These are phyloP conservation scores for Eulithis prunata DNA, from an alignment of 2,888 invertebrate species.

Conservation along the genomic window DNA sequence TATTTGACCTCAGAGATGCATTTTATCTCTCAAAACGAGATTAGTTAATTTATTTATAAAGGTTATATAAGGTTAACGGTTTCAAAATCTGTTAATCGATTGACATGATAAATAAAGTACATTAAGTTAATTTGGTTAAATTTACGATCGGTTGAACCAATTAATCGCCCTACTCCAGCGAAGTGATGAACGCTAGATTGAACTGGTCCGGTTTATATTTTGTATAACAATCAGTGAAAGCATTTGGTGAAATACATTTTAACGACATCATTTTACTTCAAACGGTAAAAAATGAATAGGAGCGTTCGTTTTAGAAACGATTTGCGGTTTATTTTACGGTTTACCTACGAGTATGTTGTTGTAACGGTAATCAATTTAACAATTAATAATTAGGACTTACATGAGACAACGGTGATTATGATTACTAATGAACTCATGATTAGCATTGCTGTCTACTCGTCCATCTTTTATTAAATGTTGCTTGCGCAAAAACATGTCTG, in stretches of 20 bases:
- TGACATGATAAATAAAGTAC: too few species aligned
- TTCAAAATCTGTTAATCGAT: too few species aligned
- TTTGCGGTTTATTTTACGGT: not conserved
- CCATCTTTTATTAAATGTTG: constrained; percentile 19
- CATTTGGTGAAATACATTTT: too few species aligned
- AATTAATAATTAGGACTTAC: constrained; percentile 23
- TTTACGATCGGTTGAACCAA: too few species aligned
- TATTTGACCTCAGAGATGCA: too few species aligned
- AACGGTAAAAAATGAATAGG: not conserved
- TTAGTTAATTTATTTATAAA: too few species aligned
- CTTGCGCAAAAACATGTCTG: constrained; percentile 29
- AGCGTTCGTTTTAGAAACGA: not conserved
- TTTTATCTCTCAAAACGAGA: too few species aligned
- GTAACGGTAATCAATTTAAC: not conserved
- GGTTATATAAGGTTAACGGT: too few species aligned
- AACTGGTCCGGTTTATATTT: not conserved
- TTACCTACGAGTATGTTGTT: constrained; percentile 2
- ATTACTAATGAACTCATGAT: constrained; percentile 26
- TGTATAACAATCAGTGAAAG: not conserved
- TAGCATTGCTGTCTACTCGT: not conserved
- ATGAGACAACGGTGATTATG: constrained; percentile 17
- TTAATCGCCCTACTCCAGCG: too few species aligned
- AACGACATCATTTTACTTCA: not conserved
- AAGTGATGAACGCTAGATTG: too few species aligned
- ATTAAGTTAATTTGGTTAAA: too few species aligned